Percentiles rank a stretch among this genome's conserved stretches.
Evolutionary conservation across 2,113 vertebrate species (phyloP).

Genomic region (Bucco capensis): DNA sequence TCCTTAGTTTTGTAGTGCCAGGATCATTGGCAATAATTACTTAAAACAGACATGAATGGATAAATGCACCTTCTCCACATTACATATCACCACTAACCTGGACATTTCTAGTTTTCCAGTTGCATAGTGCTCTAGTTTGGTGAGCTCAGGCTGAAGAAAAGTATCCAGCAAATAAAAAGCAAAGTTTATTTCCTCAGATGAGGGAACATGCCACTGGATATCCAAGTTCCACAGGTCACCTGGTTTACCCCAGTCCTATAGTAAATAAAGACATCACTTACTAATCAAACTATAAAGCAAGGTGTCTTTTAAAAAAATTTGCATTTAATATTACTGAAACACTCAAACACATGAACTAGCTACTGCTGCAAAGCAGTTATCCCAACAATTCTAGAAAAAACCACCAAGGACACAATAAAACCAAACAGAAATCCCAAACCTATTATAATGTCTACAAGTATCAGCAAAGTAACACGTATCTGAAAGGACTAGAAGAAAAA

Average conservation of each 20-base stretch:
- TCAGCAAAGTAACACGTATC: neutral
- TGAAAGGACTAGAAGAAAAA: neutral
- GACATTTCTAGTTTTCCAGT: constrained; percentile 88
- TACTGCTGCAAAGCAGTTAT: neutral
- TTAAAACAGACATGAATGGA: neutral
- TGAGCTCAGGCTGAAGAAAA: constrained; percentile 91
- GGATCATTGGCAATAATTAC: neutral
- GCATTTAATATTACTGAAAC: neutral
- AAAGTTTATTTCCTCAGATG: constrained; percentile 84
- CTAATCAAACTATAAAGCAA: neutral
- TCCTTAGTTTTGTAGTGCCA: neutral
- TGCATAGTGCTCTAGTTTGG: constrained; percentile 82
- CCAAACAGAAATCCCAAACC: neutral
- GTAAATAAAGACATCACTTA: neutral
- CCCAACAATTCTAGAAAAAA: neutral
- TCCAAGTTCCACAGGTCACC: constrained; percentile 92
- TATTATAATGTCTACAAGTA: neutral
- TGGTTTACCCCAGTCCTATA: constrained; percentile 96
- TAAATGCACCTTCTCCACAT: neutral
- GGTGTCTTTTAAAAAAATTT: accelerated
- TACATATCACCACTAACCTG: constrained; percentile 70
- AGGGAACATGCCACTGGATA: constrained; percentile 95
- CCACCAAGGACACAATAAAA: neutral
- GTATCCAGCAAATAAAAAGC: constrained; percentile 89
- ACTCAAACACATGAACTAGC: neutral